A percentile compares a stretch with the other conserved stretches of the same genome.
phyloP scores from a whole-genome alignment of 35 echinoderm and acorn worm species.

The Hemicentrotus pulcherrimus region DNA sequence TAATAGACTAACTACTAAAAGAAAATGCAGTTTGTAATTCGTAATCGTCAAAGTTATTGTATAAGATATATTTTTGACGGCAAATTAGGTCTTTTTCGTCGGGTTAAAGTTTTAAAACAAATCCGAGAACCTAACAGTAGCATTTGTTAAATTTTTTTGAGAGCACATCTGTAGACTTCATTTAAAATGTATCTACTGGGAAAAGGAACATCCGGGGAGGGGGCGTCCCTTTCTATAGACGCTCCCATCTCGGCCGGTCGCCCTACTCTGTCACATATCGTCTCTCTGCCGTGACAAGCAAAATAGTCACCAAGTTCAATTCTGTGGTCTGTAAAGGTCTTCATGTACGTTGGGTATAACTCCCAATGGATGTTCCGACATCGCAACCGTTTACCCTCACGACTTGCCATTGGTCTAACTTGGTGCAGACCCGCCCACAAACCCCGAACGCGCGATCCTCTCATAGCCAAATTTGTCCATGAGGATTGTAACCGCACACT shows the following conservation, averaged over 20 bases:
- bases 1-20: too few species aligned
- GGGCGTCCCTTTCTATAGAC: neutral
- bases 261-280: neutral
- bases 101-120: too few species aligned
- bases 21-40: too few species aligned
- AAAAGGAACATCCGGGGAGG: neutral
- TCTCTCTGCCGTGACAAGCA: neutral
- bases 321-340: neutral
- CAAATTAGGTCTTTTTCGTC: too few species aligned
- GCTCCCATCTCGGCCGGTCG: neutral
- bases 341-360: neutral
- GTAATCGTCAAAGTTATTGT: too few species aligned
- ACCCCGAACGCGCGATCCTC: neutral
- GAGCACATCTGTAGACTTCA: too few species aligned
- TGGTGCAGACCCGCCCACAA: neutral
- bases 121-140: too few species aligned
- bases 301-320: neutral
- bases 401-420: neutral
- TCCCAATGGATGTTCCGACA: too few species aligned
- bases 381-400: too few species aligned
- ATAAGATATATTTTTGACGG: too few species aligned
- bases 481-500: neutral
- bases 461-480: slow-evolving; percentile 13
- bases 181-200: too few species aligned
- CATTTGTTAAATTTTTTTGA: too few species aligned